Base-by-base conservation (phyloP, 2,113 vertebrate species). In the Carassius auratus region DNA sequence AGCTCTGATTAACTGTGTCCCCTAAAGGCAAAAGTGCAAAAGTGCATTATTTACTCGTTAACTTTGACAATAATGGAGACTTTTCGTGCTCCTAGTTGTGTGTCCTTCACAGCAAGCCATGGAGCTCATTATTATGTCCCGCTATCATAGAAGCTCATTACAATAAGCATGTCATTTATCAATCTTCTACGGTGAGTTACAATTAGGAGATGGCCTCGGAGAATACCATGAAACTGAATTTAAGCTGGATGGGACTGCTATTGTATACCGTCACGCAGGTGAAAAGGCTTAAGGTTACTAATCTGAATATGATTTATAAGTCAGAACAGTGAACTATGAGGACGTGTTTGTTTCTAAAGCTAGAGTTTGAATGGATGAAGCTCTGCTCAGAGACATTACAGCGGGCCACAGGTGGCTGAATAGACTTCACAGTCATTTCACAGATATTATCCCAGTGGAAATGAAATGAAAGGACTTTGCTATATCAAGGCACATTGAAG, bases 341-440 rank as follows among this genome's bases (percentile, higher is more conserved):
- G 76, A 38, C 2, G 36, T 45, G 73, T 26, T 8, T 62, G 38
- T 71, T 15, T 90, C 45, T 69, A 83, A 76, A 3, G 23, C 33
- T 36, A 8, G 15, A n/a, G 76, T 69, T 38, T 52, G 57, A 61
- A 55, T 26, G 64, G 62, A 19, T 23, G n/a, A 55, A 55, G 12
- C 48, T 36, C 5, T 8, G 71, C 14, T 62, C 13, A 36, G 3
- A 59, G 48, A 57, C 48, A 81, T 66, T 77, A 12, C 81, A 76
- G 83, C 23, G 91, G 89, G 94, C 90, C 93, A 91, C 93, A 94
- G 94, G 93, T 94, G 94, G 90, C 79, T 14, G 89, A 86, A 76
- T 85, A 82, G 89, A 87, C n/a, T 90, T 50, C 59, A 86, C 92
- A 93, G 94, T 95, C 93, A 94, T 89, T 89, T 86, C 66, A 86